phyloP scores from a whole-genome alignment of 2,888 invertebrate species.

The Melinaea marsaeus region DNA sequence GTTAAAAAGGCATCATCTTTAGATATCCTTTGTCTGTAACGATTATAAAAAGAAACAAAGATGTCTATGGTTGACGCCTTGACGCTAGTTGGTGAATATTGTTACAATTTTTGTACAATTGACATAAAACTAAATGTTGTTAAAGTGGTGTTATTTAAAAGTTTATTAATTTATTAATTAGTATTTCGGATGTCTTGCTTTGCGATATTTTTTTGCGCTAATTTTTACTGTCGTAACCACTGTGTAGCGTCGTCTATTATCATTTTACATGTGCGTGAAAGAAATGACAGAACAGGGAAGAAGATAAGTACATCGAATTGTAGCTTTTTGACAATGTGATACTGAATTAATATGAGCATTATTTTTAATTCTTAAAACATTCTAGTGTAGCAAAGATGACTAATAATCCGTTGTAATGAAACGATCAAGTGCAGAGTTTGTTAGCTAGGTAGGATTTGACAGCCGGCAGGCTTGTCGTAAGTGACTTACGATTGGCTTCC shows the following conservation, averaged over 20 bases:
- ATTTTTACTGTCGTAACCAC: slow-evolving; percentile 38
- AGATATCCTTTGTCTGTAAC: too few species aligned
- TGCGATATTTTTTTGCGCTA: slow-evolving; percentile 34
- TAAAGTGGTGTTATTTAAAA: slow-evolving; percentile 39
- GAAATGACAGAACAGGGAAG: slow-evolving; percentile 62
- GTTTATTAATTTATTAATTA: slow-evolving; percentile 33
- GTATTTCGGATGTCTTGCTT: slow-evolving; percentile 49
- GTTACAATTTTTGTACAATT: slow-evolving; percentile 42
- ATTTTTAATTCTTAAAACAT: slow-evolving; percentile 35
- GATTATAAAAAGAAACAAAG: slow-evolving; percentile 34
- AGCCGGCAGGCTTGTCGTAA: slow-evolving; percentile 72
- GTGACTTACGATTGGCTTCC: slow-evolving; percentile 51
- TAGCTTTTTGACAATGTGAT: slow-evolving; percentile 62
- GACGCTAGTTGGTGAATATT: slow-evolving; percentile 58
- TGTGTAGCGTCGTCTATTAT: slow-evolving; percentile 56
- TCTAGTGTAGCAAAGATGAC: slow-evolving; percentile 38
- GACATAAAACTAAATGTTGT: slow-evolving; percentile 35
- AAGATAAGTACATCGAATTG: slow-evolving; percentile 48
- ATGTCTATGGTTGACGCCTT: slow-evolving; percentile 71
- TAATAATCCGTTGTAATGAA: slow-evolving; percentile 57
- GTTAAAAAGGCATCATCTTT: too few species aligned
- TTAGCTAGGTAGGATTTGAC: slow-evolving; percentile 59
- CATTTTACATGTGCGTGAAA: slow-evolving; percentile 69
- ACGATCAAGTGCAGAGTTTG: slow-evolving; percentile 60
- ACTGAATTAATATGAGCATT: slow-evolving; percentile 39